Base-by-base conservation (phyloP, 2,113 vertebrate species). In the Podocnemis expansa region DNA sequence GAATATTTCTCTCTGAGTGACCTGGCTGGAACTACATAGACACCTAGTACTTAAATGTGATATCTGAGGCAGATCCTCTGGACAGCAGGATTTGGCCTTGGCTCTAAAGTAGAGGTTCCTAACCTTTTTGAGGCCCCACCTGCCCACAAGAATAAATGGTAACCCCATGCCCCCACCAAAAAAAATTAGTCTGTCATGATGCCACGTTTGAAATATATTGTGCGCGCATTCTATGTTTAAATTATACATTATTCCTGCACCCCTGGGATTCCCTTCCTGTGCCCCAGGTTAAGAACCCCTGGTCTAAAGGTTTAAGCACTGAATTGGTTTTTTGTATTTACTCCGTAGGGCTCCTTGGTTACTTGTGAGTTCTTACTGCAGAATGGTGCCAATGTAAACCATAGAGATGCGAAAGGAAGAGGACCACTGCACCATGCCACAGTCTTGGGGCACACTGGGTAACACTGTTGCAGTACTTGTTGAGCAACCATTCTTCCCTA, bases 301-400 rank as follows among this genome's bases (percentile, higher is more conserved):
- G 47, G 13, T 80, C 31, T 22, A 55, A 51, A 45, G 25, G 81
- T 70, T 60, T 80, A 63, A 70, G 16, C 56, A n/a, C 41, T 90
- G 51, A 96, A n/a, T 80, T 90, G 13, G 67, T 81, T 80, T 41
- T 88, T 84, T 89, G 41, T 58, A 92, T 93, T 96, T 73, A 73
- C 93, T 80, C 92, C 1, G 0, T 87, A 99, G 99, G 99, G 99
- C 79, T 99, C 99, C 1, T 92, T 99, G 98, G 99, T 99, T 95
- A 98, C 99, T 19, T 99, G 99, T 43, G 99, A 99, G 96, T 99
- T 99, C 97, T 97, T 99, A 90, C 99, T 99, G 56, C 99, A 99
- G 97, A 99, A 99, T 43, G 99, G 99, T 83, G 99, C 99, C 75
- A 99, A 99, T 34, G 99, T 99, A 92, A 99, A 99, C 97, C 98